A percentile compares a stretch with the other conserved stretches of the same genome.
Evolutionary conservation across 2,797 vertebrate species (phyloP).

Genomic region (Acanthurus lineatus): DNA sequence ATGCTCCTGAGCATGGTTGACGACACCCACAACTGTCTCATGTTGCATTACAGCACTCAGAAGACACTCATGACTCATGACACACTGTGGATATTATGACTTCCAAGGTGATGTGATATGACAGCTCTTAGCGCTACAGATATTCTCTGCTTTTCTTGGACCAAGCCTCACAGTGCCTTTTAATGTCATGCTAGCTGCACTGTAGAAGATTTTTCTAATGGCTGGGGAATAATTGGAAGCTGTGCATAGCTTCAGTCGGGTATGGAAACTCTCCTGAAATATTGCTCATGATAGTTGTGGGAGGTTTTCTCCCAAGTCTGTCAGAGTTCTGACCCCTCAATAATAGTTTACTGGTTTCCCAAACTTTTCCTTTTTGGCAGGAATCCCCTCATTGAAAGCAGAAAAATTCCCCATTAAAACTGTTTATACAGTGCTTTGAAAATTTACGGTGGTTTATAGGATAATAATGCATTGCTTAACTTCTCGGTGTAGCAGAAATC

Average conservation of each 20-base stretch:
- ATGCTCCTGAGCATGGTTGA: slow-evolving; percentile 14
- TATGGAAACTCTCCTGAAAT: slow-evolving; percentile 61
- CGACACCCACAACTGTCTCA: slow-evolving; percentile 48
- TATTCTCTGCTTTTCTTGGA: slow-evolving; percentile 68
- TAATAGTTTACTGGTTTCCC: slow-evolving; percentile 52
- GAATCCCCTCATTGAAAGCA: slow-evolving; percentile 54
- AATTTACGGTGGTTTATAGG: slow-evolving; percentile 38
- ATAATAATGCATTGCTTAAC: slow-evolving; percentile 32
- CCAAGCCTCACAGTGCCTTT: slow-evolving; percentile 26
- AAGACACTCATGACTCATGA: slow-evolving; percentile 69
- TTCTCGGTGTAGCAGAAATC: slow-evolving; percentile 31
- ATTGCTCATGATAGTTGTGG: slow-evolving; percentile 63
- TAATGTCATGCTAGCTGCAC: slow-evolving; percentile 42
- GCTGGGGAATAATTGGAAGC: slow-evolving; percentile 60
- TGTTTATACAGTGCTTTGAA: slow-evolving; percentile 44
- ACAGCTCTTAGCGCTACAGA: slow-evolving; percentile 56
- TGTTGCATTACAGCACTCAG: slow-evolving; percentile 65
- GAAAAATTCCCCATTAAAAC: slow-evolving; percentile 58
- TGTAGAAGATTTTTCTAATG: slow-evolving; percentile 31
- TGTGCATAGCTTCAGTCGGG: slow-evolving; percentile 31
- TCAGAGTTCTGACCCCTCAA: slow-evolving; percentile 43
- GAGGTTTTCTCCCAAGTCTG: slow-evolving; percentile 52
- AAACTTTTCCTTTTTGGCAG: slow-evolving; percentile 46
- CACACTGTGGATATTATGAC: slow-evolving; percentile 59
- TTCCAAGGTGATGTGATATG: slow-evolving; percentile 54